Percentiles rank a stretch among this genome's conserved stretches.
Conservation (phyloP, 2,797 vertebrate species). For the Glossophaga mutica region DNA sequence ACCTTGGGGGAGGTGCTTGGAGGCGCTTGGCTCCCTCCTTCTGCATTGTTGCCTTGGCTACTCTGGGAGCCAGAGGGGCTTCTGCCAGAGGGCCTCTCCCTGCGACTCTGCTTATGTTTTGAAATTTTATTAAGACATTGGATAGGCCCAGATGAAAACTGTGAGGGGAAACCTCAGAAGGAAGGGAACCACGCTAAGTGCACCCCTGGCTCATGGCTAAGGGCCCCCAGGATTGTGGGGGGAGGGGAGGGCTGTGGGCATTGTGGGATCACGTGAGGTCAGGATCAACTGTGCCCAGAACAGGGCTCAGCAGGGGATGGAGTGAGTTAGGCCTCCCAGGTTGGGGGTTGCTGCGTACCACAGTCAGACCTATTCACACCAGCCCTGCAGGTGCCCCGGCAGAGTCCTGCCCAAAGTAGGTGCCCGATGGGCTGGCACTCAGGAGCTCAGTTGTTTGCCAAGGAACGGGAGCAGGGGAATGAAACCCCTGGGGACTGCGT, state of each 20-base stretch:
- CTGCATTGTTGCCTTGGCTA: not conserved
- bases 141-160: not conserved
- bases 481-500: rapidly evolving
- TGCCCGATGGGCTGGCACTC: not conserved
- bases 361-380: not conserved
- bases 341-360: not conserved
- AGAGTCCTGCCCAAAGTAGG: not conserved
- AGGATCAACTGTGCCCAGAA: not conserved
- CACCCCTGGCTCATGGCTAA: not conserved
- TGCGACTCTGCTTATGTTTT: not conserved
- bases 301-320: not conserved
- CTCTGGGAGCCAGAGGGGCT: not conserved
- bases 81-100: not conserved
- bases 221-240: not conserved
- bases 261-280: not conserved
- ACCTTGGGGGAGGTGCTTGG: not conserved
- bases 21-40: not conserved
- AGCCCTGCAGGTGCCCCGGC: not conserved
- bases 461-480: not conserved
- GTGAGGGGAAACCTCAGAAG: not conserved
- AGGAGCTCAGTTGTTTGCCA: not conserved
- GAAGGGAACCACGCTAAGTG: not conserved
- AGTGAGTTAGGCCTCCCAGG: not conserved
- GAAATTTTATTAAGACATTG: not conserved
- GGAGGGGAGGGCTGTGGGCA: not conserved